phyloP scores from a whole-genome alignment of 2,113 vertebrate species.

The Oryzias javanicus region DNA sequence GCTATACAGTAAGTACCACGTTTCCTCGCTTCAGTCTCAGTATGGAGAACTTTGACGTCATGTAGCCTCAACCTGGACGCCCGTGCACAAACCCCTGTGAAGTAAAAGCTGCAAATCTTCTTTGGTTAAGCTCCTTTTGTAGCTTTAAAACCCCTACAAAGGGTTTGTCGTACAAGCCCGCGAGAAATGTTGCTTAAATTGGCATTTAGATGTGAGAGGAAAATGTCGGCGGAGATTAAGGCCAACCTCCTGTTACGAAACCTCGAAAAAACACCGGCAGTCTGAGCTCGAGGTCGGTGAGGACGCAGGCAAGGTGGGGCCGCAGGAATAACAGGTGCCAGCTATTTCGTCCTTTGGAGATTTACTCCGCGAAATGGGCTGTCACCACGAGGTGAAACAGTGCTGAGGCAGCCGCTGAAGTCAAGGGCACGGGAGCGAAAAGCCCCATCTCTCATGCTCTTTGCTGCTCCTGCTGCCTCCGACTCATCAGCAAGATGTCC shows the following conservation, averaged over 20 bases:
- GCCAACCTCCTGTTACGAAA: conserved; percentile 21
- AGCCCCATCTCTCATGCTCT: conserved; percentile 24
- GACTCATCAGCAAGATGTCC: conserved; percentile 37
- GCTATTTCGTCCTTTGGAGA: conserved; percentile 36
- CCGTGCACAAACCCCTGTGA: conserved; percentile 34
- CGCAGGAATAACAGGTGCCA: conserved; percentile 40
- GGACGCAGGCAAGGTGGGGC: conserved; percentile 34
- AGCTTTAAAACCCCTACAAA: conserved; percentile 57
- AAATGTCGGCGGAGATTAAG: conserved; percentile 20
- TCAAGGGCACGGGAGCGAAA: conserved; percentile 42
- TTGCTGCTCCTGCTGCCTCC: conserved; percentile 19
- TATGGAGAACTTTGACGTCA: background rate
- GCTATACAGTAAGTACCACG: conserved; percentile 67
- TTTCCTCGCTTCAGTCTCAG: conserved; percentile 47
- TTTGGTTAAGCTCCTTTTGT: conserved; percentile 66
- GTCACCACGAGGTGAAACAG: conserved; percentile 39
- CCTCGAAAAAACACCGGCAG: conserved; percentile 9
- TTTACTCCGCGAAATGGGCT: conserved; percentile 35
- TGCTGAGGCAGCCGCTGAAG: conserved; percentile 26
- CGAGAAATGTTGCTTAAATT: conserved; percentile 58
- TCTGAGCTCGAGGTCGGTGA: conserved; percentile 25
- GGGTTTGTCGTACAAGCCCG: conserved; percentile 46
- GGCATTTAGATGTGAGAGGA: conserved; percentile 32
- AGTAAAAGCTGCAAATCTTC: conserved; percentile 62
- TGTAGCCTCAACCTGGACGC: conserved; percentile 51